A percentile compares a stretch with the other conserved stretches of the same genome.
Evolutionary conservation across 2,797 vertebrate species (phyloP).

Genomic region (Octomys mimax): DNA sequence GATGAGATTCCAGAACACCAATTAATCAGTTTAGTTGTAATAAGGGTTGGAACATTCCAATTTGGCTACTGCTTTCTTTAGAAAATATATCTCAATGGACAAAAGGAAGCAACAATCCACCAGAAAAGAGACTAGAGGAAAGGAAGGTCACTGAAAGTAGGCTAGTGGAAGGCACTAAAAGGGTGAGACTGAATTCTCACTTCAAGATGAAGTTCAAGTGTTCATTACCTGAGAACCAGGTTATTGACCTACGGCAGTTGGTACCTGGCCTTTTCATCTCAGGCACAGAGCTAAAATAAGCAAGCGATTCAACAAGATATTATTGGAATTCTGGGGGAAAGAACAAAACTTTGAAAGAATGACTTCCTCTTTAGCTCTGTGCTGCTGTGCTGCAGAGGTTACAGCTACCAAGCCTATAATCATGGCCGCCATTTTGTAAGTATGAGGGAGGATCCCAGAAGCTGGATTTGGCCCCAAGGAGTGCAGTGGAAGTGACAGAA

Average conservation of each 20-base stretch:
- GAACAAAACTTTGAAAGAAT: background rate
- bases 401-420: background rate
- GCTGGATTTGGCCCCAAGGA: background rate
- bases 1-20: background rate
- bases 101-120: background rate
- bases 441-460: background rate
- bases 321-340: background rate
- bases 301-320: background rate
- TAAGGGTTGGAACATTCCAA: background rate
- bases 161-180: background rate
- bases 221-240: background rate
- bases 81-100: background rate
- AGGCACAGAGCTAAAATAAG: background rate
- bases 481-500: background rate
- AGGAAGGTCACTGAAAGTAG: background rate
- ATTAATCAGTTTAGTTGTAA: background rate
- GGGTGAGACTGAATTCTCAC: accelerated
- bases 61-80: background rate
- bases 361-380: background rate
- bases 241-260: background rate
- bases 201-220: accelerated
- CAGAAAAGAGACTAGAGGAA: background rate
- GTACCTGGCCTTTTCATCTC: background rate
- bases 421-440: background rate
- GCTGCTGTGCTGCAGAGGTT: too few relatives aligned